Base-by-base conservation (phyloP, 37 sponge, comb jelly and placozoan genomes). In the Bolinopsis microptera region DNA sequence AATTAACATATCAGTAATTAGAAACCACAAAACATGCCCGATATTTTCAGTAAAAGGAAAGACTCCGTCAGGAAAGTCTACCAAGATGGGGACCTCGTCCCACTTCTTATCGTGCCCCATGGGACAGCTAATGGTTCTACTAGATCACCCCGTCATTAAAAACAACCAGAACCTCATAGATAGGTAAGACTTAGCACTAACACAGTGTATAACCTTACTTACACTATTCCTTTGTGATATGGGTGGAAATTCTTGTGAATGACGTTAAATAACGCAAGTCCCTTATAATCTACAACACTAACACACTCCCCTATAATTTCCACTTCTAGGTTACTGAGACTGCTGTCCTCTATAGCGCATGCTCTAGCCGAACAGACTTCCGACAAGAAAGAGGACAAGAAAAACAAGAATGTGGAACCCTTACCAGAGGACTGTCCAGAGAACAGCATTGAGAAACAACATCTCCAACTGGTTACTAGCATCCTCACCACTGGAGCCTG, bases 401-500 rank as follows among this genome's bases (percentile, higher is more conserved):
- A 86, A 48, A 35, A 9, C 33, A 77, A 77, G 80, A 32, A 32
- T 16, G 80, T 77, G 80, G 80, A 77, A 9, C 27, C 35, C 35
- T 36, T 77, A 8, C 80, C 80, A 34, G 33, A 27, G 21, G 90
- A 86, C 27, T 39, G 90, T 26, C 90, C 90, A 1, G 90, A 86
- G 90, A 41, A 41, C 61, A 86, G 90, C 30, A 86, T 97, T 16
- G 94, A 93, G 35, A 80, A 90, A 24, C 93, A 69, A 68, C 94
- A 96, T 33, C 94, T 98, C 23, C 72, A 93, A 68, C 69, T 82
- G 24, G 88, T 96, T 32, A 94, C 97, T 0, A 69, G 68, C 5
- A 92, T 97, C 33, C 94, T 98, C 40, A 96, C 93, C 22, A 94
- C 95, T 0, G 97, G 97, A 30, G 76, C 75, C 39, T 97, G 98